Percentiles rank a stretch among this genome's conserved stretches.
Conservation (phyloP, 2,797 vertebrate genomes). For the Premnoplex brunnescens region DNA sequence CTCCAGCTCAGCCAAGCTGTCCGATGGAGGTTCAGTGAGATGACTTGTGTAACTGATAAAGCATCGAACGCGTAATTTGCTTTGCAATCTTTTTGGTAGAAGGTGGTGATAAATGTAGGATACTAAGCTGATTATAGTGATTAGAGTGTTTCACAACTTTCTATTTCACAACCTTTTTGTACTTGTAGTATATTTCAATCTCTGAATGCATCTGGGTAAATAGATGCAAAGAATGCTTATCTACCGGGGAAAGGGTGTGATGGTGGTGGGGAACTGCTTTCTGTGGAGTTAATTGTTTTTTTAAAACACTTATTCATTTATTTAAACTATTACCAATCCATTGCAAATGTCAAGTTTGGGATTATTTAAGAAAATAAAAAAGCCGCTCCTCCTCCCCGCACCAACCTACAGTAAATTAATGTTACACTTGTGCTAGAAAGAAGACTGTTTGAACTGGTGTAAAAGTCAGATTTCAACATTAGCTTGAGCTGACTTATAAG, state of each 20-base stretch:
- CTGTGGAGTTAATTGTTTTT: background rate
- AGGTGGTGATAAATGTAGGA: constrained; percentile 54
- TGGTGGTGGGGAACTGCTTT: background rate
- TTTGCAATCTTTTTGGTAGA: constrained; percentile 48
- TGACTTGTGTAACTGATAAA: constrained; percentile 25
- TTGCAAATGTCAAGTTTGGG: background rate
- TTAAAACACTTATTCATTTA: background rate
- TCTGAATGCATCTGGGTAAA: background rate
- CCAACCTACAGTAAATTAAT: background rate
- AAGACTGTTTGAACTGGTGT: background rate
- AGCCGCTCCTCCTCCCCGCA: background rate
- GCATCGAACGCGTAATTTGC: background rate
- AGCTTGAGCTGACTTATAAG: background rate
- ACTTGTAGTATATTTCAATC: constrained; percentile 28
- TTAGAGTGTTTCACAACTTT: constrained; percentile 57
- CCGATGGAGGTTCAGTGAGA: background rate
- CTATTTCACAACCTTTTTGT: constrained; percentile 37
- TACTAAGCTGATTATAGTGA: constrained; percentile 38
- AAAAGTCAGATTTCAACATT: background rate
- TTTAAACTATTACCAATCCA: background rate
- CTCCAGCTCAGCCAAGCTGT: background rate
- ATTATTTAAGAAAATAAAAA: background rate
- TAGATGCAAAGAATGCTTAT: background rate
- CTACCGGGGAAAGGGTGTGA: background rate
- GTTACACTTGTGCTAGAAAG: background rate